phyloP scores from a whole-genome alignment of 2,113 vertebrate species.

The Onychorhynchus coronatus region DNA sequence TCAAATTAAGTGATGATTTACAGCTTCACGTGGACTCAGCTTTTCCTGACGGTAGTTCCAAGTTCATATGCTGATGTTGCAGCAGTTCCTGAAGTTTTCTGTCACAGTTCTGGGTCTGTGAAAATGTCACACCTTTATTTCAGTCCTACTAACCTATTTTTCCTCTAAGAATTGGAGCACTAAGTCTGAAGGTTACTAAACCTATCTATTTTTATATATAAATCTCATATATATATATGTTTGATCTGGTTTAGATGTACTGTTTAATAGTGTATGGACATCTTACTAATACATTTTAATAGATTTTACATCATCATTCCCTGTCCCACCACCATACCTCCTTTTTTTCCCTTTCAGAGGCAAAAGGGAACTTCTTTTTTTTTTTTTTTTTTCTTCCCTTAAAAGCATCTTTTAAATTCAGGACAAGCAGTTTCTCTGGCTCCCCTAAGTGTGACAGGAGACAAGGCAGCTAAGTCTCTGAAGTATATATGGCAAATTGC shows the following conservation, averaged over 20 bases:
- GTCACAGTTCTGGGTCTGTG: not conserved
- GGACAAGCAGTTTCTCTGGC: not conserved
- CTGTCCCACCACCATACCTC: not conserved
- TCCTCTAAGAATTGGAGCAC: not conserved
- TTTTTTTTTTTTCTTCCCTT: not conserved
- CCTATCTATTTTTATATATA: not conserved
- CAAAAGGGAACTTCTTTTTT: not conserved
- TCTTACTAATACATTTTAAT: not conserved
- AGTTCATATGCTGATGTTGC: not conserved
- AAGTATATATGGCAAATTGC: not conserved
- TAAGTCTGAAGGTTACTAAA: not conserved
- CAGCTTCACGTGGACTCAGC: not conserved
- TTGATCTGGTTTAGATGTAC: not conserved
- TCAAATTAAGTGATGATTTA: not conserved
- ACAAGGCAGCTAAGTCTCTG: not conserved
- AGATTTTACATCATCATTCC: not conserved
- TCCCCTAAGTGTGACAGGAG: not conserved
- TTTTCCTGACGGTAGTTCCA: not conserved
- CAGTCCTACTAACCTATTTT: conserved; percentile 33
- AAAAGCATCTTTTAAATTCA: not conserved
- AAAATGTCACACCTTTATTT: not conserved
- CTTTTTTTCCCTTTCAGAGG: not conserved
- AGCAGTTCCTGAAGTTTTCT: not conserved
- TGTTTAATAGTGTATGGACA: not conserved
- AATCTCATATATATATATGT: not conserved